Percentiles rank a stretch among this genome's conserved stretches.
These are phyloP conservation scores for Oxyscelio sp. DNA, from an alignment of 2,888 invertebrate genomes.

Conservation along the genomic window DNA sequence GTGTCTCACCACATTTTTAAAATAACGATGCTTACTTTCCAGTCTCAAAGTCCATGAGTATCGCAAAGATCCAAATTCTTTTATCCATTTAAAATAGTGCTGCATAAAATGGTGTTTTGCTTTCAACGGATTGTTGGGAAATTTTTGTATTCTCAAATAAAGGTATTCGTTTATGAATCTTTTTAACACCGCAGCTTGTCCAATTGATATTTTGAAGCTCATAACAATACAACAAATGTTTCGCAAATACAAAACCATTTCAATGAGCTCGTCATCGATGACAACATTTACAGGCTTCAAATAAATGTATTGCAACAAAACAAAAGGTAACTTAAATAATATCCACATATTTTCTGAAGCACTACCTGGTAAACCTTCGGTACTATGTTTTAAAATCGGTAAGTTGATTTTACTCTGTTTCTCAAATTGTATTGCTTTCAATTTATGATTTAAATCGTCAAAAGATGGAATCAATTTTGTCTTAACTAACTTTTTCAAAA, in stretches of 20 bases:
- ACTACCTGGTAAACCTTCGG: too few species aligned
- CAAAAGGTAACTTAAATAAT: too few species aligned
- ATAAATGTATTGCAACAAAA: too few species aligned
- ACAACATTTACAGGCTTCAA: too few species aligned
- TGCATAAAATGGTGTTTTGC: constrained; percentile 73
- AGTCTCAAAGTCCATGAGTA: constrained; percentile 71
- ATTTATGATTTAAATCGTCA: constrained; percentile 14
- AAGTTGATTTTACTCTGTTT: constrained; percentile 33
- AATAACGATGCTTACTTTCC: constrained; percentile 77
- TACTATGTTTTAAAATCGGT: constrained; percentile 25
- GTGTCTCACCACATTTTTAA: constrained; percentile 67
- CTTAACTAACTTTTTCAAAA: constrained; percentile 71
- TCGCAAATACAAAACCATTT: constrained; percentile 62
- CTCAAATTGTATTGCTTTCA: constrained; percentile 12
- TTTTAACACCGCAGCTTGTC: constrained; percentile 57
- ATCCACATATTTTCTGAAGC: too few species aligned
- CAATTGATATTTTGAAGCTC: constrained; percentile 57
- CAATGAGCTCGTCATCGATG: constrained; percentile 63
- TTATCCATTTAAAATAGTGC: constrained; percentile 66
- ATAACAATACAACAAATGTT: constrained; percentile 65
- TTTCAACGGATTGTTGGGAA: constrained; percentile 54
- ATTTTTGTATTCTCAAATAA: constrained; percentile 53
- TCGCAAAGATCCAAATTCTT: constrained; percentile 70
- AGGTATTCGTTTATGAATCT: constrained; percentile 61
- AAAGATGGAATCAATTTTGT: constrained; percentile 36